Conservation (phyloP, 2,797 vertebrate genomes). For the Leptoclinus maculatus region DNA sequence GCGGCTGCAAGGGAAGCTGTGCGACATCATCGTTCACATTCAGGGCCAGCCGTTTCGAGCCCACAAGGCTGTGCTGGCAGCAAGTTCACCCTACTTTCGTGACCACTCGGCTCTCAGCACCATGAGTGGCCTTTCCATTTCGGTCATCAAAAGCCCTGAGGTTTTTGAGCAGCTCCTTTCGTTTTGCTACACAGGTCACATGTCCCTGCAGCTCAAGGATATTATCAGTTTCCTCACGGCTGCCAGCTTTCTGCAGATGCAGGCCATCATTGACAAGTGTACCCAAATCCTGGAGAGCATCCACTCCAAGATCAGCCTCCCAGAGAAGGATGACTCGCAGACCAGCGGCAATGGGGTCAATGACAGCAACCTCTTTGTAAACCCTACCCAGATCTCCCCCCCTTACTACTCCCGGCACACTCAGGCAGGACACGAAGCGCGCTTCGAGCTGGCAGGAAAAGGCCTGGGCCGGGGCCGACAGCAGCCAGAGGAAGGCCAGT, state of each 20-base stretch:
- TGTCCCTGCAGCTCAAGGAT: slow-evolving; percentile 97
- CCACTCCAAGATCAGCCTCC: slow-evolving; percentile 95
- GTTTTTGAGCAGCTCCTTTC: slow-evolving; percentile 98
- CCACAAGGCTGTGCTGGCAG: slow-evolving; percentile 97
- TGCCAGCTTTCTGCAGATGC: slow-evolving; percentile 99
- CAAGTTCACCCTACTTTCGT: slow-evolving; percentile 98
- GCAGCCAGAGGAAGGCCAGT: slow-evolving; percentile 94
- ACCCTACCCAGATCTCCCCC: slow-evolving; percentile 96
- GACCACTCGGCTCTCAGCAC: slow-evolving; percentile 98
- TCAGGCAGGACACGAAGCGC: slow-evolving; percentile 82
- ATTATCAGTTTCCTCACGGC: slow-evolving; percentile 98
- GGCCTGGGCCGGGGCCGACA: slow-evolving; percentile 77
- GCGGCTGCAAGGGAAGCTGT: slow-evolving; percentile 96
- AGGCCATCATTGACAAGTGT: slow-evolving; percentile 98
- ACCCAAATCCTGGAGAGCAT: slow-evolving; percentile 98
- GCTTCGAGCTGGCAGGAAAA: slow-evolving; percentile 79
- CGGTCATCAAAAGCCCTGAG: slow-evolving; percentile 97
- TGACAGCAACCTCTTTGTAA: slow-evolving; percentile 93
- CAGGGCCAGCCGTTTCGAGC: slow-evolving; percentile 98
- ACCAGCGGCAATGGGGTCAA: slow-evolving; percentile 90
- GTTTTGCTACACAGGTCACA: slow-evolving; percentile 99
- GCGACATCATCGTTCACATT: slow-evolving; percentile 99
- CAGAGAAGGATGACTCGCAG: slow-evolving; percentile 86
- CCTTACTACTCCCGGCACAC: slow-evolving; percentile 91
- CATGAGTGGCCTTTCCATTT: slow-evolving; percentile 99